Percentiles rank a stretch among this genome's conserved stretches.
phyloP scores from a whole-genome alignment of 2,113 vertebrate species.

The Bungarus multicinctus region DNA sequence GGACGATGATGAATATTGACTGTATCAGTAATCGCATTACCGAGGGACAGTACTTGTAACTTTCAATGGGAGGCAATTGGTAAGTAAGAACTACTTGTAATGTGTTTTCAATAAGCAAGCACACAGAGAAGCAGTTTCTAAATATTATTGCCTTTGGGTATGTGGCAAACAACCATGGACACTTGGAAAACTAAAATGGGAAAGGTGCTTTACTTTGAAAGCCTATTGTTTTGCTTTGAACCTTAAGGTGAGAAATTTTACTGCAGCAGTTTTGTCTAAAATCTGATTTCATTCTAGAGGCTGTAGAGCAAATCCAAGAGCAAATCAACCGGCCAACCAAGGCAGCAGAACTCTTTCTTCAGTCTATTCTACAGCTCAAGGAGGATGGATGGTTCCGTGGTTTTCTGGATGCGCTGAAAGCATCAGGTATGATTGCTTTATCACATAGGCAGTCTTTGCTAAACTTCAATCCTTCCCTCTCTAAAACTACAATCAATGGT shows the following conservation, averaged over 20 bases:
- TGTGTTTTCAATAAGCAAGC: background rate
- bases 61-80: background rate
- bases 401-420: constrained; percentile 53
- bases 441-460: too few species aligned
- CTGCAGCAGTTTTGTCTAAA: background rate
- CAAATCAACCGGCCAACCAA: constrained; percentile 26
- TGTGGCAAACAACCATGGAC: background rate
- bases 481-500: background rate
- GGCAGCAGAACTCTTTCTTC: constrained; percentile 53
- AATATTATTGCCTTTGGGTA: background rate
- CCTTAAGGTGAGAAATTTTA: background rate
- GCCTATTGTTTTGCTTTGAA: background rate
- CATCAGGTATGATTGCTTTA: constrained; percentile 40
- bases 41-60: background rate
- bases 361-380: constrained; percentile 39
- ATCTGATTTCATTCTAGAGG: constrained; percentile 43
- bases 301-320: constrained; percentile 44
- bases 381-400: constrained; percentile 60
- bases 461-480: background rate
- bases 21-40: background rate
- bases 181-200: background rate
- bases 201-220: background rate
- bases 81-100: background rate
- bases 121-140: background rate
- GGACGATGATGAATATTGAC: background rate